These are phyloP conservation scores for Spodoptera litura DNA, from an alignment of 1,140 invertebrate species.

Conservation along the genomic window DNA sequence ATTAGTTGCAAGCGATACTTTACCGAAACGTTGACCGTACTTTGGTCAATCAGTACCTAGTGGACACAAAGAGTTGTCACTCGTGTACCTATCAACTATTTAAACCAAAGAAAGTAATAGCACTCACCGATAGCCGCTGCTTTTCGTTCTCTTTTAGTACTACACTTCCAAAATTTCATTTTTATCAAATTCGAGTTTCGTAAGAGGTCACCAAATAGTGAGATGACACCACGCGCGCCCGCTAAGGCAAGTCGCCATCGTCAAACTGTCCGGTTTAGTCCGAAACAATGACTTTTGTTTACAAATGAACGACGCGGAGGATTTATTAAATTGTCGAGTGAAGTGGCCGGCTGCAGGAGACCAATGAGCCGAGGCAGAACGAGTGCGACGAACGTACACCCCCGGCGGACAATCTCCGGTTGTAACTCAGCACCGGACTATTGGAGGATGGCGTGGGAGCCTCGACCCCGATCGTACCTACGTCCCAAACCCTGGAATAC, in stretches of 20 bases:
- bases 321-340: conserved; percentile 77
- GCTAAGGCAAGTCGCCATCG: conserved; percentile 73
- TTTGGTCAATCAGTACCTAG: neutral
- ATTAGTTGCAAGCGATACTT: neutral
- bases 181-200: conserved; percentile 44
- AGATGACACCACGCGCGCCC: conserved; percentile 70
- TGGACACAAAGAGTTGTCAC: too few relatives aligned
- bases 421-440: conserved; percentile 56
- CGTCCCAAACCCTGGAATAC: conserved; percentile 52
- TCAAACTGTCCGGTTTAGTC: conserved; percentile 76
- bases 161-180: conserved; percentile 83
- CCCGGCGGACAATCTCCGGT: conserved; percentile 70
- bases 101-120: neutral
- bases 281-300: conserved; percentile 85
- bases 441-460: conserved; percentile 79
- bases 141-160: conserved; percentile 61
- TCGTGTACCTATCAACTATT: too few relatives aligned
- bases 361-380: conserved; percentile 67
- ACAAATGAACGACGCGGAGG: conserved; percentile 76
- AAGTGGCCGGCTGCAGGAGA: conserved; percentile 61
- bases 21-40: too few relatives aligned
- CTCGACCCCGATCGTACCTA: conserved; percentile 64
- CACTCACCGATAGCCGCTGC: conserved; percentile 62
- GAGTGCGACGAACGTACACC: conserved; percentile 70
- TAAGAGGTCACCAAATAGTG: conserved; percentile 56